Evolutionary conservation across 2,888 invertebrate species (phyloP), one percentile per base, ranked within the genome.

Genomic region (Platypus cylindrus): DNA sequence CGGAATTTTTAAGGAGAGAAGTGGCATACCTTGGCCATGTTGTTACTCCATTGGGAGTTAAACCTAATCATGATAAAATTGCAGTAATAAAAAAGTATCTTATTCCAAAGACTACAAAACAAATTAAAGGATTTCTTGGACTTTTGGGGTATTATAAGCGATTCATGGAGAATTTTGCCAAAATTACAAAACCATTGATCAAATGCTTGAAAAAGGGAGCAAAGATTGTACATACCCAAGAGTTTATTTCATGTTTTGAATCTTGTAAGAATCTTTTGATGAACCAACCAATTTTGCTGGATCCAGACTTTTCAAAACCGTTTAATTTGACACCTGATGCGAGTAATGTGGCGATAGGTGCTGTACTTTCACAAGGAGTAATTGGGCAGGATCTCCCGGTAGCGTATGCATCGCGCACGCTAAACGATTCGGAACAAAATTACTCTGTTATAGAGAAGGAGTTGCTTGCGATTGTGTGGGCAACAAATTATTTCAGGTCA

Each of bases 111-210:
- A 38, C 34, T 7, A 2, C 35, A 7, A 38, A 38, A 27, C 22
- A 38, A 38, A 32, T 39, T 4, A 39, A 38, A 36, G 14, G 18
- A 17, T 38, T 38, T 14, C 17, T 38, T 9, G 35, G 35, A 3
- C 24, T 38, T 5, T 17, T 38, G 14, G 35, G 35, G 2, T 35
- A 35, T 15, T 37, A 37, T 28, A 12, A 28, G 16, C n/a, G n/a
- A n/a, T n/a, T n/a, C n/a, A n/a, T n/a, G n/a, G n/a, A n/a, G n/a
- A n/a, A n/a, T n/a, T n/a, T n/a, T n/a, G n/a, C n/a, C n/a, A n/a
- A n/a, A n/a, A n/a, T n/a, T n/a, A n/a, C n/a, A n/a, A n/a, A n/a
- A n/a, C n/a, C n/a, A n/a, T n/a, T n/a, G n/a, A n/a, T n/a, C n/a
- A n/a, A n/a, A n/a, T n/a, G n/a, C n/a, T 14, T 38, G 11, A 35